Evolutionary conservation across 1,140 invertebrate genomes (phyloP).

Genomic region (Zaprionus lachaisei): DNA sequence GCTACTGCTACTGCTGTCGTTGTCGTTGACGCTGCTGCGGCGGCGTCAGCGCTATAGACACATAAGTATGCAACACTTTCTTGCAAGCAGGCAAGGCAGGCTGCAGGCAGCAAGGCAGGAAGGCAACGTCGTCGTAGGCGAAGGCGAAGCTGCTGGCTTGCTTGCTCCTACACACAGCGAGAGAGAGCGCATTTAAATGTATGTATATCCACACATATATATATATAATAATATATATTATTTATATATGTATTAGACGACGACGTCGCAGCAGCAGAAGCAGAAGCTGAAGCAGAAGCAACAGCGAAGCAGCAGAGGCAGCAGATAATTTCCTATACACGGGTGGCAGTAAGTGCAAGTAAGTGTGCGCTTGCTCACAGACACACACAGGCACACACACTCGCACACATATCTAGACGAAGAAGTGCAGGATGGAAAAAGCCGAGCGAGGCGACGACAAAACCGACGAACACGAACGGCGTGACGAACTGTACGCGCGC

Average conservation of each 20-base stretch:
- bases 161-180: conserved; percentile 47
- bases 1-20: conserved; percentile 20
- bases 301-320: conserved; percentile 61
- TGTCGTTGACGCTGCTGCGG: conserved; percentile 36
- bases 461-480: conserved; percentile 54
- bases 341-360: conserved; percentile 74
- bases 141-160: conserved; percentile 32
- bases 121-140: conserved; percentile 25
- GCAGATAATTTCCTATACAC: conserved; percentile 81
- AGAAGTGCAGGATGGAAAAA: conserved; percentile 67
- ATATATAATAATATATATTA: conserved; percentile 84
- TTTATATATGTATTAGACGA: conserved; percentile 82
- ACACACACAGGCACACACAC: conserved; percentile 43
- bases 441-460: conserved; percentile 51
- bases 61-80: conserved; percentile 81
- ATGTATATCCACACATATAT: conserved; percentile 51
- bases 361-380: conserved; percentile 78
- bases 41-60: conserved; percentile 68
- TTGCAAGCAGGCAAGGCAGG: conserved; percentile 68
- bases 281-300: conserved; percentile 59
- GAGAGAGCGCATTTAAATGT: conserved; percentile 76
- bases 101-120: not conserved
- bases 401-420: conserved; percentile 59
- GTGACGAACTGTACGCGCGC: conserved; percentile 73
- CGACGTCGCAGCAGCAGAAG: conserved; percentile 57